These are phyloP conservation scores for Cheilosia soror DNA, from an alignment of 2,888 invertebrate species.

Conservation along the genomic window DNA sequence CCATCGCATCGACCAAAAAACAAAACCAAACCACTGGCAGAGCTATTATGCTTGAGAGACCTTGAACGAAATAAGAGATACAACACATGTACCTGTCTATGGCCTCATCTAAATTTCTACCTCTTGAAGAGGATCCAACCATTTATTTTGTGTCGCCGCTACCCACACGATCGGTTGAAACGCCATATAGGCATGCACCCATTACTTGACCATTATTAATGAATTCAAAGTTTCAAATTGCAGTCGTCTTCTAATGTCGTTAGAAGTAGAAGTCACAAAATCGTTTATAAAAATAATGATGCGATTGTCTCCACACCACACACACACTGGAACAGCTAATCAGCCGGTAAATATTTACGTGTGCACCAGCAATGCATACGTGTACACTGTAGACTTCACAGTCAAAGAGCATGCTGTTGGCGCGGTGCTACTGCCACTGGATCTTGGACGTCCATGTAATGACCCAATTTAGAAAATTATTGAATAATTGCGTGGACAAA, in stretches of 20 bases:
- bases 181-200: conserved; percentile 1
- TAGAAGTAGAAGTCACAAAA: conserved; percentile 32
- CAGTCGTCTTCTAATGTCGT: conserved; percentile 1
- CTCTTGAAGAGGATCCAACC: neutral
- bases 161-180: conserved; percentile 12
- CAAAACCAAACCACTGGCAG: neutral
- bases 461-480: conserved; percentile 67
- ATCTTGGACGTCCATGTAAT: conserved; percentile 48
- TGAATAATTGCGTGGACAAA: conserved; percentile 43
- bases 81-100: neutral
- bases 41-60: no score
- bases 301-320: conserved; percentile 3
- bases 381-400: conserved; percentile 28
- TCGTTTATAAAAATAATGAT: conserved; percentile 38
- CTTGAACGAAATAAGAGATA: neutral
- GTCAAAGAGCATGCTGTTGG: conserved; percentile 20
- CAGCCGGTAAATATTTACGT: conserved; percentile 74
- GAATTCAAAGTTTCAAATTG: conserved; percentile 37
- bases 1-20: neutral
- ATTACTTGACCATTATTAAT: conserved; percentile 4
- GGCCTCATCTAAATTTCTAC: conserved; percentile 8
- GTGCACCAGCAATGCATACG: conserved; percentile 53
- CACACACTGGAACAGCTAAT: conserved; percentile 28
- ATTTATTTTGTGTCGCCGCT: neutral
- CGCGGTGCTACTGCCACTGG: conserved; percentile 22